Evolutionary conservation across 2,888 invertebrate species (phyloP), one percentile per base, ranked within the genome.

Genomic region (Pycnomerus fuliginosus): DNA sequence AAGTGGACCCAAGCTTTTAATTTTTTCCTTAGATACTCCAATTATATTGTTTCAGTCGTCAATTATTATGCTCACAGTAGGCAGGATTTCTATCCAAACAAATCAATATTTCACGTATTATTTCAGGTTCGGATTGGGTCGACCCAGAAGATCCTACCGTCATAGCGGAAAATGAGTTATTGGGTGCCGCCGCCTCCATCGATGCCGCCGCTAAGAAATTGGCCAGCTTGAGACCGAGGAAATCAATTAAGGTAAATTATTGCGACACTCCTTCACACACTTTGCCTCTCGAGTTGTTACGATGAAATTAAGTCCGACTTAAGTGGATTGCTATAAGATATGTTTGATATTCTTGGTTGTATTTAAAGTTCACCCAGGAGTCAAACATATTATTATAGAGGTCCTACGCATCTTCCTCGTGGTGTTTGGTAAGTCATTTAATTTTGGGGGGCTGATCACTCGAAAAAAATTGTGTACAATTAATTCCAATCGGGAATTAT

Each of bases 281-380:
- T n/a, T n/a, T n/a, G n/a, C n/a, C n/a, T 35, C 15, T 12, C 16
- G 7, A 28, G 15, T 8, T 28, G 20, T n/a, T 29, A 27, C 20
- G 13, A 4, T 23, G 17, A 7, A 5, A 2, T 10, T 49, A n/a
- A n/a, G n/a, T n/a, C n/a, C n/a, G n/a, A n/a, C n/a, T n/a, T n/a
- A n/a, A n/a, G 55, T 57, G 55, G 49, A 55, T 79, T 77, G 75
- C 86, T 78, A 83, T 88, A 76, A 96, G 97, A 98, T 98, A 98
- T 98, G 98, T 98, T 98, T 98, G 97, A 96, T 98, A 98, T 97
- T 97, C 97, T 98, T 98, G 98, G 97, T 98, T 96, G 94, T 91
- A 77, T 76, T 75, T 76, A 61, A 67, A 69, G 77, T 79, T 86
- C 93, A 91, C 93, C 96, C 96, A 85, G 90, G 91, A 94, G 90